Evolutionary conservation across 2,888 invertebrate species (phyloP).

Genomic region (Dromius quadrimaculatus): DNA sequence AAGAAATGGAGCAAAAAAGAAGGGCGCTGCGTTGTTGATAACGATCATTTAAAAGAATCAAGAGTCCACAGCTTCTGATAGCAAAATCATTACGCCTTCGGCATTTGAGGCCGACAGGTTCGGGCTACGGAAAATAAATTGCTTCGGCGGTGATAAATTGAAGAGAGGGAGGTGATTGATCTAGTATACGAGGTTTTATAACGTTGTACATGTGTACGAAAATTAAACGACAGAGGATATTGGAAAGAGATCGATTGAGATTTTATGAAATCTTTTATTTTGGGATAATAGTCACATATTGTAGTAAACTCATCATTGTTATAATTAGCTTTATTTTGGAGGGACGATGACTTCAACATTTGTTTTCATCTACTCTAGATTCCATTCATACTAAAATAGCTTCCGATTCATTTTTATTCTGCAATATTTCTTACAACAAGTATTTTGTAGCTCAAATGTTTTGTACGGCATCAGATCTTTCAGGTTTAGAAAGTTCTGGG

Average conservation of each 20-base stretch:
- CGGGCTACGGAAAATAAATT: slow-evolving; percentile 28
- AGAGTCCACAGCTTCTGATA: slow-evolving; percentile 43
- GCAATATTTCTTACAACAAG: not conserved
- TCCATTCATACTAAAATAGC: too few species aligned
- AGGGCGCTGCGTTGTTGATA: slow-evolving; percentile 22
- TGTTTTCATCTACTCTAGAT: too few species aligned
- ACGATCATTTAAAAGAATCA: slow-evolving; percentile 46
- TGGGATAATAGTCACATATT: too few species aligned
- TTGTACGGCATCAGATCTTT: slow-evolving; percentile 16
- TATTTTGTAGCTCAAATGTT: slow-evolving; percentile 20
- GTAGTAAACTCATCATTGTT: too few species aligned
- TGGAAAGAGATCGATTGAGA: too few species aligned
- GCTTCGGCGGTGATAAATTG: slow-evolving; percentile 39
- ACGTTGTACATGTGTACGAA: slow-evolving; percentile 14
- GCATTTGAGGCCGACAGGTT: slow-evolving; percentile 19
- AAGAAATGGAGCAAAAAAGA: not conserved
- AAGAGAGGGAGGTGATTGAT: slow-evolving; percentile 20
- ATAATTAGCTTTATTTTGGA: too few species aligned
- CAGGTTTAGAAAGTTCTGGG: slow-evolving; percentile 11
- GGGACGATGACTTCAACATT: too few species aligned
- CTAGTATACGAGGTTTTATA: not conserved
- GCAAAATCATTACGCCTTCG: slow-evolving; percentile 41
- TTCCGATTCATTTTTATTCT: too few species aligned
- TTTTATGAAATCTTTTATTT: too few species aligned
- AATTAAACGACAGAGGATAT: too few species aligned